phyloP scores from a whole-genome alignment of 2,888 invertebrate species.

The Strigamia crassipes region DNA sequence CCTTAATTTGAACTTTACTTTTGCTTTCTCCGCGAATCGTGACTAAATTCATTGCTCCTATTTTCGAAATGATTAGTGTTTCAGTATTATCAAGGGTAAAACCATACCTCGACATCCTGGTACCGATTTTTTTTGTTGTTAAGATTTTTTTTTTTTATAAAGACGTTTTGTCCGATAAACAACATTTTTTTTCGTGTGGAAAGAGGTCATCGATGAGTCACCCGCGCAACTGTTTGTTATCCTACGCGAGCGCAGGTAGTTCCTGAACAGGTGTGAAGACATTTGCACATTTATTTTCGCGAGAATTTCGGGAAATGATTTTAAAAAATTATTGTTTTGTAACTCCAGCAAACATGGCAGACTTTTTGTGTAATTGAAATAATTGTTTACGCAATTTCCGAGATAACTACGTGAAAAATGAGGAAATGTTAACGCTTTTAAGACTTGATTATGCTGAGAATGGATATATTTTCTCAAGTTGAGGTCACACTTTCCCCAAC shows the following conservation, averaged over 20 bases:
- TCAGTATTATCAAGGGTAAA: neutral
- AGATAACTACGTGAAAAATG: neutral
- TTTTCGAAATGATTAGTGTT: neutral
- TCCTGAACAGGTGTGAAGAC: conserved; percentile 12
- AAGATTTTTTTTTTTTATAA: no score
- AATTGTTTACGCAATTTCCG: neutral
- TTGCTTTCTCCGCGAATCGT: neutral
- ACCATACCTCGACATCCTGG: neutral
- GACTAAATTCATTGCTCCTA: neutral
- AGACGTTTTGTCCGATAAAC: neutral
- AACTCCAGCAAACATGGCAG: neutral
- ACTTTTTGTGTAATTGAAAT: neutral
- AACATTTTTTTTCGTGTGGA: neutral
- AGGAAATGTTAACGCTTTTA: neutral
- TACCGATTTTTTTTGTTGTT: neutral
- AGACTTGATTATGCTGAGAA: neutral
- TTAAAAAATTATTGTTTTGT: neutral
- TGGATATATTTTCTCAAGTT: neutral
- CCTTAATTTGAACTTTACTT: conserved; percentile 34
- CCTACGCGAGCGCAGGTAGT: neutral
- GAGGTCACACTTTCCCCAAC: conserved; percentile 13
- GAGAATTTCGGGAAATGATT: neutral
- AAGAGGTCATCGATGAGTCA: conserved; percentile 35
- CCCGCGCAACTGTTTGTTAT: neutral
- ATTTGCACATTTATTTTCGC: neutral